A percentile compares a stretch with the other conserved stretches of the same genome.
Conservation (phyloP, 2,797 vertebrate genomes). For the Malacoctenus gilli region DNA sequence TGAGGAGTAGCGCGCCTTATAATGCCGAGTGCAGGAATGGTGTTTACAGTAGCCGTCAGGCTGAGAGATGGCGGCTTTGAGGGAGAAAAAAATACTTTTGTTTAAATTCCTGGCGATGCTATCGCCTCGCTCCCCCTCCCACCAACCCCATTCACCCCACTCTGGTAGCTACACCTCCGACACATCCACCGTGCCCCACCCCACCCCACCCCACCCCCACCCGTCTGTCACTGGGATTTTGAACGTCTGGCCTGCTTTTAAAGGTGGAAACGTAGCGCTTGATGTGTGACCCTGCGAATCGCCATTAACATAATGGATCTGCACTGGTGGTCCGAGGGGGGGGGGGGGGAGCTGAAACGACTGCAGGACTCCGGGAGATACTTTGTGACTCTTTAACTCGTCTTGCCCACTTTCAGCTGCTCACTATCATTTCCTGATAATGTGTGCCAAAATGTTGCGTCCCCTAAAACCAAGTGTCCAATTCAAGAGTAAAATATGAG, state of each 20-base stretch:
- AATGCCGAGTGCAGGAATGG: conserved; percentile 79
- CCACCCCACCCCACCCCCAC: too few species aligned
- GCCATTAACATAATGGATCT: conserved; percentile 67
- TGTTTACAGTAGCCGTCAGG: conserved; percentile 87
- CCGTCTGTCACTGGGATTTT: conserved; percentile 68
- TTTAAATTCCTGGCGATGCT: conserved; percentile 84
- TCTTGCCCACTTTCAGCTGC: too few species aligned
- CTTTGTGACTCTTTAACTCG: too few species aligned
- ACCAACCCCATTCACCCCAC: conserved; percentile 13
- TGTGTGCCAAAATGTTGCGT: too few species aligned
- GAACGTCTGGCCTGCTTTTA: conserved; percentile 69
- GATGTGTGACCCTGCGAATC: conserved; percentile 67
- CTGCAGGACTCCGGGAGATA: too few species aligned
- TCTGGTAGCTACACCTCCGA: conserved; percentile 55
- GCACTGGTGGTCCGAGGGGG: not conserved
- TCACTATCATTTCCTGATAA: too few species aligned
- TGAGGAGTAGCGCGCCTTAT: conserved; percentile 80
- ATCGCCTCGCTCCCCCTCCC: conserved; percentile 54
- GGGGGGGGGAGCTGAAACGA: too few species aligned
- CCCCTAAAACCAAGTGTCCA: too few species aligned
- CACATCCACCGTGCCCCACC: conserved; percentile 48
- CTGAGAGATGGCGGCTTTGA: conserved; percentile 85
- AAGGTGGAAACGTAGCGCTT: conserved; percentile 65
- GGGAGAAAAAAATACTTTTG: conserved; percentile 79
- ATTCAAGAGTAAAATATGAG: too few species aligned